Evolutionary conservation across 1,140 invertebrate species (phyloP).

Genomic region (Bombus affinis): DNA sequence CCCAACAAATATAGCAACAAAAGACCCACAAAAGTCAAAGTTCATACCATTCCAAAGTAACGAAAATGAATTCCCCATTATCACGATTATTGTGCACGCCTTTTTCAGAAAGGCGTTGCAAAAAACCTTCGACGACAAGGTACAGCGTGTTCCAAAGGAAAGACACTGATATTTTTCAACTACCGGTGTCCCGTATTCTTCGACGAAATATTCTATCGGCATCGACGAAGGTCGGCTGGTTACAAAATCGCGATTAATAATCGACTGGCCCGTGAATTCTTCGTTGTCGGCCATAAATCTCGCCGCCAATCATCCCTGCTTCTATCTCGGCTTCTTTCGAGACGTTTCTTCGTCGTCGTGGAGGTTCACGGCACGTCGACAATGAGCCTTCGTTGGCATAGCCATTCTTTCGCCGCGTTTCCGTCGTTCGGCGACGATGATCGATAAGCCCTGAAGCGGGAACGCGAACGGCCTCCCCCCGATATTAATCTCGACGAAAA

Average conservation of each 20-base stretch:
- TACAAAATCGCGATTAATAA: conserved; percentile 52
- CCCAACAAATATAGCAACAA: background rate
- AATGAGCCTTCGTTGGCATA: conserved; percentile 50
- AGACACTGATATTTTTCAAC: background rate
- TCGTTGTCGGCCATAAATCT: conserved; percentile 76
- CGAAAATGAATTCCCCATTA: background rate
- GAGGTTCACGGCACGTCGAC: conserved; percentile 37
- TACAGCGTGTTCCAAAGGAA: background rate
- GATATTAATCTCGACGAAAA: conserved; percentile 61
- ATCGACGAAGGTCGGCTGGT: background rate
- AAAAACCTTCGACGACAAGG: no score
- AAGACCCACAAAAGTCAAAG: background rate
- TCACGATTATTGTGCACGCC: no score
- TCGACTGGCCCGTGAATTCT: conserved; percentile 32
- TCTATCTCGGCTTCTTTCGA: conserved; percentile 65
- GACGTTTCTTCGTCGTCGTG: conserved; percentile 54
- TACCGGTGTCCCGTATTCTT: background rate
- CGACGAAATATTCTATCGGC: background rate
- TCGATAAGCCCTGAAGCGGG: conserved; percentile 56
- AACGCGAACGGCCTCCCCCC: background rate
- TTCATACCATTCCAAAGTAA: background rate
- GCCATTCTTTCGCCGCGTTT: conserved; percentile 46
- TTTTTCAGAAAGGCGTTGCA: background rate
- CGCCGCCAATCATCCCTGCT: conserved; percentile 74
- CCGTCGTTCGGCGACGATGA: conserved; percentile 59